Evolutionary conservation across 2,113 vertebrate species (phyloP), one percentile per base, ranked within the genome.

Genomic region (Stictonetta naevosa): DNA sequence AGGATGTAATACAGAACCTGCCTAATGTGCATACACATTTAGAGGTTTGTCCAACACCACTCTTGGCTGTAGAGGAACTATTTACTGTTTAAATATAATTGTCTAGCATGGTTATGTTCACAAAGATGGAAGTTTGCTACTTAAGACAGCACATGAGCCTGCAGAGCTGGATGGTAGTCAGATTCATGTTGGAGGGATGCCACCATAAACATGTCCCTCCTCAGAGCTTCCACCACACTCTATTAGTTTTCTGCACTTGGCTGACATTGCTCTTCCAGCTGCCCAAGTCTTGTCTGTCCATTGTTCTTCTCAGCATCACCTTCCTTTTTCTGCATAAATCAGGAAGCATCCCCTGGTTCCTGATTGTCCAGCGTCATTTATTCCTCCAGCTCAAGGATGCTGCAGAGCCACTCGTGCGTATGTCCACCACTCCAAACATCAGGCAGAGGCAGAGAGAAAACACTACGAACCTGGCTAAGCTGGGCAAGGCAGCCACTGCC

Each of bases 1-100:
- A 16, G 74, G 96, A 96, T 87, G 59, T 53, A 95, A 55, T 40
- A 55, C 96, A 96, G 96, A 87, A 23, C 92, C 77, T 38, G 18
- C n/a, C 90, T 38, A 4, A 78, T 2, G 23, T 38, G 44, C 83
- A 33, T 28, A 33, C 86, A 55, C 74, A 8, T 21, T 59, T 2
- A 73, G 83, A 68, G 85, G n/a, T 80, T 10, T 52, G 42, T 56
- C 77, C 58, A 38, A 20, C 62, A 3, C 66, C 67, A 11, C 63
- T 59, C 79, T 69, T 60, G 86, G 91, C 96, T 87, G 73, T 1
- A 55, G 66, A 73, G 74, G 69, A 94, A 3, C 66, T 84, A 5
- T 94, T 53, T 79, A 38, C 46, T 87, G 11, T 92, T 88, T 76
- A 85, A 91, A 79, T 42, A 34, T 8, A 88, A 14, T 44, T 78